Percentiles rank a stretch among this genome's conserved stretches.
Evolutionary conservation across 2,797 vertebrate genomes (phyloP).

Genomic region (Syndactyla subalaris): DNA sequence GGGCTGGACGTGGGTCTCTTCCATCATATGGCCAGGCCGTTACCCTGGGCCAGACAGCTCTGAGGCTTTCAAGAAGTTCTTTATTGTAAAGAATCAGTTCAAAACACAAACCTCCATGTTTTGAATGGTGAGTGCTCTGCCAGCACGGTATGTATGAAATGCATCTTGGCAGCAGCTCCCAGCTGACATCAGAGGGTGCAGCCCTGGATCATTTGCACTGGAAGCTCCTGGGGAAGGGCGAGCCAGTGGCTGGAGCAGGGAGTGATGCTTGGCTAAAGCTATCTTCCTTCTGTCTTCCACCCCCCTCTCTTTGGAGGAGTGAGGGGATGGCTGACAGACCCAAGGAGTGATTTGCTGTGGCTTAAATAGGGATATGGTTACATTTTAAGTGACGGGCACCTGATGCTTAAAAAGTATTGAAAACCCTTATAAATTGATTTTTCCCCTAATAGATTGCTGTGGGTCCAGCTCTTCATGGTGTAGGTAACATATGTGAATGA

Average conservation of each 20-base stretch:
- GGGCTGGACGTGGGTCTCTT: background rate
- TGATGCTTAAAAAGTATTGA: background rate
- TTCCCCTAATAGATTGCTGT: background rate
- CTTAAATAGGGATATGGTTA: background rate
- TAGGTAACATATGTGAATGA: background rate
- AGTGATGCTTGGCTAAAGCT: background rate
- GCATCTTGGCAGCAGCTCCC: background rate
- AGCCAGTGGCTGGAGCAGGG: background rate
- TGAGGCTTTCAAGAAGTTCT: background rate
- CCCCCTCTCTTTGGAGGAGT: background rate
- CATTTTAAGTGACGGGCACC: background rate
- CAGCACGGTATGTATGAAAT: background rate
- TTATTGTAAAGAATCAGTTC: background rate
- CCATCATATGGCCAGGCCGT: background rate
- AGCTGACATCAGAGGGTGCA: accelerated
- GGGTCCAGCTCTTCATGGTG: background rate
- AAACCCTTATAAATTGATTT: background rate
- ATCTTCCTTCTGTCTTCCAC: background rate
- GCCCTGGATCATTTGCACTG: accelerated
- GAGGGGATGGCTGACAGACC: background rate
- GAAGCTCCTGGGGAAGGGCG: background rate
- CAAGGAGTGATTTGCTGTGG: background rate
- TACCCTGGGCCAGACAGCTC: accelerated
- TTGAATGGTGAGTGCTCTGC: background rate
- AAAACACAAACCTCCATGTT: background rate